These are phyloP conservation scores for Onychorhynchus coronatus DNA, from an alignment of 2,113 vertebrate genomes.

Conservation along the genomic window DNA sequence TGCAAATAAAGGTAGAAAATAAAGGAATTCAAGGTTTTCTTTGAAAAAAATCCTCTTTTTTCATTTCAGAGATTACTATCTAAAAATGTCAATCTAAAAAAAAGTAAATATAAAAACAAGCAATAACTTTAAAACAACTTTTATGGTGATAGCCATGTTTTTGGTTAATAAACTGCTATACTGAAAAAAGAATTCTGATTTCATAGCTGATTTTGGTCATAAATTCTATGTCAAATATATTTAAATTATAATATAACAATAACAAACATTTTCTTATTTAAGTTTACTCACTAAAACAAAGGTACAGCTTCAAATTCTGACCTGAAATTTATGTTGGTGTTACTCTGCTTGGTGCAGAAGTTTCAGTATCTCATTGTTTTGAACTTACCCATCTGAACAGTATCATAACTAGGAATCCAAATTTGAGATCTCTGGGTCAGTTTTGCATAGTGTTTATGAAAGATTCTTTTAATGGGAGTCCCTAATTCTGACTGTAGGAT, in stretches of 20 bases:
- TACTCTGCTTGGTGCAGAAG: neutral
- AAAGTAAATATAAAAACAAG: too few species aligned
- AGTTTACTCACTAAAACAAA: neutral
- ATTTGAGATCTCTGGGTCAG: neutral
- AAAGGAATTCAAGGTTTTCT: neutral
- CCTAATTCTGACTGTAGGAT: neutral
- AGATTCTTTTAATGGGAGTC: neutral
- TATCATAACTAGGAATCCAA: neutral
- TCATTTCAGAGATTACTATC: neutral
- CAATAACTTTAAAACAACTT: neutral
- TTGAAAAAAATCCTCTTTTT: neutral
- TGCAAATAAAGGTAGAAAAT: neutral
- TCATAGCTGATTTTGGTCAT: neutral
- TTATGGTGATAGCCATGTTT: neutral
- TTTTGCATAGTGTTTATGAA: neutral
- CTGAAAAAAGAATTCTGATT: neutral
- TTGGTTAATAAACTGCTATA: neutral
- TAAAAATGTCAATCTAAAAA: too few species aligned
- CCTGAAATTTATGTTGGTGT: neutral
- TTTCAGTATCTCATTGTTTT: neutral
- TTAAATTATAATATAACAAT: neutral
- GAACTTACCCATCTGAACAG: neutral
- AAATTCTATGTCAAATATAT: neutral
- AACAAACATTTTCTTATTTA: neutral
- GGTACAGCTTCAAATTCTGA: fast-evolving